Percentiles rank a stretch among this genome's conserved stretches.
phyloP scores from a whole-genome alignment of 1,140 invertebrate genomes.

The Trichogramma pretiosum region DNA sequence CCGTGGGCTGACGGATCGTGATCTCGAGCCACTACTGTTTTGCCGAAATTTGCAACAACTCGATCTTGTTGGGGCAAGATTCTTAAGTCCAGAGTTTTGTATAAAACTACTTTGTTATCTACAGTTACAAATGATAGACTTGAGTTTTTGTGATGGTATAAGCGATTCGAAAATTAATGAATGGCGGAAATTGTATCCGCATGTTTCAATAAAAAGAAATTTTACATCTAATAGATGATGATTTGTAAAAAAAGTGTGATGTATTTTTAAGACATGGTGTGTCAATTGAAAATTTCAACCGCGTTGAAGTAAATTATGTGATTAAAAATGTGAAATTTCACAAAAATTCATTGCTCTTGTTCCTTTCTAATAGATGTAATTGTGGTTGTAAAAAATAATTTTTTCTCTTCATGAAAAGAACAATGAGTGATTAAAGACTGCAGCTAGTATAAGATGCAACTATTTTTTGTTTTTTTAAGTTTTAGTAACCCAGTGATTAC shows the following conservation, averaged over 20 bases:
- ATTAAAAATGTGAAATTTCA: constrained; percentile 10
- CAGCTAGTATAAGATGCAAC: constrained; percentile 13
- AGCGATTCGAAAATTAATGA: constrained; percentile 56
- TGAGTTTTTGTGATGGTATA: constrained; percentile 79
- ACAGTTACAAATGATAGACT: constrained; percentile 66
- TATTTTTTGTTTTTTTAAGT: constrained; percentile 13
- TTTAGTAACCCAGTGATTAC: constrained; percentile 13
- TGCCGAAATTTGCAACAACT: constrained; percentile 64
- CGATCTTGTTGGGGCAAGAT: constrained; percentile 71
- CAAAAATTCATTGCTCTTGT: not conserved
- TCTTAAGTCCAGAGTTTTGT: constrained; percentile 63
- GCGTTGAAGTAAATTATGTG: constrained; percentile 6
- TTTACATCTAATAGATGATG: constrained; percentile 29
- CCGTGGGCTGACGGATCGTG: constrained; percentile 66
- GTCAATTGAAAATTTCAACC: not conserved
- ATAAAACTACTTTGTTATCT: constrained; percentile 46
- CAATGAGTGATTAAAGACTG: constrained; percentile 14
- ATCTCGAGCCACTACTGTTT: constrained; percentile 60
- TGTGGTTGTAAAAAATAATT: constrained; percentile 1
- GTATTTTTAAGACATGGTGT: not conserved
- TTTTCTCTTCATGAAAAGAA: constrained; percentile 8
- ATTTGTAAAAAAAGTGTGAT: no score
- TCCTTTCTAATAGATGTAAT: not conserved
- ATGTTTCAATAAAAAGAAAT: constrained; percentile 54
- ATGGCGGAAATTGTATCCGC: constrained; percentile 53